Evolutionary conservation across 2,888 invertebrate species (phyloP), one percentile per base, ranked within the genome.

Genomic region (Noctua comes): DNA sequence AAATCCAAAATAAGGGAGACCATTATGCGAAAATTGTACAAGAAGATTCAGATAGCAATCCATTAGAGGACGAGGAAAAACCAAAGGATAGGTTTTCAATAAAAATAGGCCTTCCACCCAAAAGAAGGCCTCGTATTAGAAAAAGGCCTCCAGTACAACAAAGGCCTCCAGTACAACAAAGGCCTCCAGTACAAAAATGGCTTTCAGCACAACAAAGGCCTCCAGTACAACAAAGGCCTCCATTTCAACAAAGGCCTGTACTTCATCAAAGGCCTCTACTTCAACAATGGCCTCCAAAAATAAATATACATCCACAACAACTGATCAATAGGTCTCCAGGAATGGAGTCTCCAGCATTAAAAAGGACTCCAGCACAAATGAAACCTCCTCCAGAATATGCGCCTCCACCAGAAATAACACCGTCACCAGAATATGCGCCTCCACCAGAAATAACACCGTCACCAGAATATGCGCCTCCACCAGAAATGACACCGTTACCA

Each of bases 21-120:
- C 66, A 43, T 36, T 70, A 31, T 43, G 82, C 77, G 31, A 71
- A 59, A 46, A 40, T 27, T 48, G 16, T 68, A 31, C 16, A 31
- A 1, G 21, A 54, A 3, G 65, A 62, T 62, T 62, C 43, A 27
- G 27, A 43, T 68, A 27, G 10, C 10, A 46, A 62, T 66, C 24
- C 65, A 16, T 59, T 59, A 21, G 36, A 48, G 48, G n/a, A n/a
- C 11, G 40, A 66, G 11, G 13, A 65, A n/a, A 24, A 18, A 51
- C 13, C 40, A 59, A 24, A 8, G 24, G 72, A 79, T 80, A 65
- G 71, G 11, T 79, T 80, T 80, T 80, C 78, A 80, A 7, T 54
- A 54, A 73, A 27, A 4, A 31, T 79, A 36, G 48, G 16, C 13
- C 8, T 66, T 2, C 73, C 57, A 59, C n/a, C 31, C 27, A 51